These are phyloP conservation scores for Perizoma flavofasciatum DNA, from an alignment of 2,888 invertebrate genomes.

Conservation along the genomic window DNA sequence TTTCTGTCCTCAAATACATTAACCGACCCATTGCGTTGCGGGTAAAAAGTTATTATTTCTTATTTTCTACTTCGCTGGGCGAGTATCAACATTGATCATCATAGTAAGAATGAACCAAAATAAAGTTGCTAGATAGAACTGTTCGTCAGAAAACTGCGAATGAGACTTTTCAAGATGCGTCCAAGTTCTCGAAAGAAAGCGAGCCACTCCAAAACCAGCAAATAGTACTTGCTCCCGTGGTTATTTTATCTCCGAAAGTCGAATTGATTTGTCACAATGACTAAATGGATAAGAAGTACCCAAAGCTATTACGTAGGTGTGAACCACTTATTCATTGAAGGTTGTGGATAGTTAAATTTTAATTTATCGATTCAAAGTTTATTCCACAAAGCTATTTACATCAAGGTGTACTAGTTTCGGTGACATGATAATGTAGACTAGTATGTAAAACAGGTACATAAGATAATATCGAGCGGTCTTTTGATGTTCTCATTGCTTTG, in stretches of 20 bases:
- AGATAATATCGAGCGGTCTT: constrained; percentile 26
- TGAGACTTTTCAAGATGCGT: too few species aligned
- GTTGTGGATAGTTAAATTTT: constrained; percentile 35
- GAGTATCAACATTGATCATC: too few species aligned
- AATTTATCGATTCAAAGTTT: constrained; percentile 37
- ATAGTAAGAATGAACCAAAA: too few species aligned
- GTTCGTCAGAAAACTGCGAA: too few species aligned
- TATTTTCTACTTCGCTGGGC: too few species aligned
- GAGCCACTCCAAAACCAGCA: too few species aligned
- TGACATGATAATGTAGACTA: constrained; percentile 22
- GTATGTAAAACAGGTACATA: constrained; percentile 40
- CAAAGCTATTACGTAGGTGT: constrained; percentile 28
- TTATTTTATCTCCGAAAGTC: background rate
- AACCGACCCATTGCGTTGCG: too few species aligned
- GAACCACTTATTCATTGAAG: constrained; percentile 32
- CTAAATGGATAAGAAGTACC: constrained; percentile 3
- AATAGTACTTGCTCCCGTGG: too few species aligned
- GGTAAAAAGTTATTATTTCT: too few species aligned
- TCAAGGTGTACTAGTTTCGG: constrained; percentile 39
- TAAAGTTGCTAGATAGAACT: too few species aligned
- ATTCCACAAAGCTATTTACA: constrained; percentile 34
- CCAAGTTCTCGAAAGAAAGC: too few species aligned
- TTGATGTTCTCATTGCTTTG: constrained; percentile 24
- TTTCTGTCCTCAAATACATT: too few species aligned
- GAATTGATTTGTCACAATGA: constrained; percentile 6